phyloP scores from a whole-genome alignment of 92 coral and sea anemone genomes.

The Pocillopora grandis region DNA sequence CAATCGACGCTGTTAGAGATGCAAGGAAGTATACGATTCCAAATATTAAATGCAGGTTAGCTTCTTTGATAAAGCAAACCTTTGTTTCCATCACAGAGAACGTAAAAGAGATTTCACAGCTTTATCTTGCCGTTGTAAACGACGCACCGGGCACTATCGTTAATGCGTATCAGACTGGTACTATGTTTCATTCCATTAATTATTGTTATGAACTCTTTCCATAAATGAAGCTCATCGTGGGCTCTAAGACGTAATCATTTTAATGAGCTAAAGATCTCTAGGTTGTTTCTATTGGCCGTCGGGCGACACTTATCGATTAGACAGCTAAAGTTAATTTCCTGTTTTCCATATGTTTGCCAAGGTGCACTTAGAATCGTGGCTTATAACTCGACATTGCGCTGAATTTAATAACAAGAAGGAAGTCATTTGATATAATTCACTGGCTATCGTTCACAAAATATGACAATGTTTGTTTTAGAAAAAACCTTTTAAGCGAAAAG shows the following conservation, averaged over 20 bases:
- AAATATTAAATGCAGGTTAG: background rate
- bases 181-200: background rate
- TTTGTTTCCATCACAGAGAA: background rate
- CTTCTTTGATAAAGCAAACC: background rate
- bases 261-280: background rate
- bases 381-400: background rate
- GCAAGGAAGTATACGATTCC: slow-evolving; percentile 18
- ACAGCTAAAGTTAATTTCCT: slow-evolving; percentile 4
- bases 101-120: too few relatives aligned
- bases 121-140: background rate
- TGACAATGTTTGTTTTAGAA: background rate
- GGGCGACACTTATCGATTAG: background rate
- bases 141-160: background rate
- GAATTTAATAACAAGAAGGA: background rate
- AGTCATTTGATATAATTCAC: background rate
- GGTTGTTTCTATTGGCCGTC: background rate
- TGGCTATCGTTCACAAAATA: background rate
- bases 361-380: background rate
- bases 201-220: background rate
- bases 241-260: background rate
- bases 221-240: background rate
- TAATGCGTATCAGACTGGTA: background rate
- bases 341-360: background rate
- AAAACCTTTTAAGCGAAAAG: background rate
- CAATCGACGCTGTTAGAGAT: slow-evolving; percentile 5